These are phyloP conservation scores for Stenopsyche tienmushanensis DNA, from an alignment of 1,140 invertebrate genomes.

Conservation along the genomic window DNA sequence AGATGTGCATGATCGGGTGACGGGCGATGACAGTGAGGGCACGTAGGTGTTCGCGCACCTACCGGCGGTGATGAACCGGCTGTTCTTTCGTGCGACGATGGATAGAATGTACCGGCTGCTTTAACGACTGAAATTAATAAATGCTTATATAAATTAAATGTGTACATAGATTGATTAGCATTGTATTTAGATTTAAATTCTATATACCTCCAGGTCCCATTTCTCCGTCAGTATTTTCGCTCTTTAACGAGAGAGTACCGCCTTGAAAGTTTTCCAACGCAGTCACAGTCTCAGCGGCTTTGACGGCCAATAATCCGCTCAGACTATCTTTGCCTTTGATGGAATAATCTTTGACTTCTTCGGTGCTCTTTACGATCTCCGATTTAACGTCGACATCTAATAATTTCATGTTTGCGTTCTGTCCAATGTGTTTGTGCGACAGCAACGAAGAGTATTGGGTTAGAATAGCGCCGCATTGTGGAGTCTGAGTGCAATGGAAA, in stretches of 20 bases:
- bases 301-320: constrained; percentile 2
- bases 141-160: neutral
- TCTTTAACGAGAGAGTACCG: constrained; percentile 53
- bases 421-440: constrained; percentile 50
- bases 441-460: constrained; percentile 53
- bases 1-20: constrained; percentile 44
- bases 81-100: constrained; percentile 66
- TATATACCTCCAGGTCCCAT: constrained; percentile 41
- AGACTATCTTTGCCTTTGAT: constrained; percentile 49
- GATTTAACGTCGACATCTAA: constrained; percentile 44
- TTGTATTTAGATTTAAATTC: constrained; percentile 48
- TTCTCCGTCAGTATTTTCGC: constrained; percentile 43
- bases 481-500: constrained; percentile 54
- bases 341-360: constrained; percentile 56
- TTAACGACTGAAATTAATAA: constrained; percentile 76
- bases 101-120: constrained; percentile 91
- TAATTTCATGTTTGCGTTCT: constrained; percentile 6
- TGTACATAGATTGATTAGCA: no score
- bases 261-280: constrained; percentile 46
- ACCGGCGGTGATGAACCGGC: constrained; percentile 53
- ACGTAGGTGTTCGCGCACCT: constrained; percentile 48
- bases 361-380: constrained; percentile 49
- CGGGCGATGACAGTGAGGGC: constrained; percentile 50
- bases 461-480: constrained; percentile 52
- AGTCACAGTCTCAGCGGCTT: constrained; percentile 18